Percentiles rank a stretch among this genome's conserved stretches.
phyloP scores from a whole-genome alignment of 2,797 vertebrate genomes.

The Sternarchorhynchus goeldii region DNA sequence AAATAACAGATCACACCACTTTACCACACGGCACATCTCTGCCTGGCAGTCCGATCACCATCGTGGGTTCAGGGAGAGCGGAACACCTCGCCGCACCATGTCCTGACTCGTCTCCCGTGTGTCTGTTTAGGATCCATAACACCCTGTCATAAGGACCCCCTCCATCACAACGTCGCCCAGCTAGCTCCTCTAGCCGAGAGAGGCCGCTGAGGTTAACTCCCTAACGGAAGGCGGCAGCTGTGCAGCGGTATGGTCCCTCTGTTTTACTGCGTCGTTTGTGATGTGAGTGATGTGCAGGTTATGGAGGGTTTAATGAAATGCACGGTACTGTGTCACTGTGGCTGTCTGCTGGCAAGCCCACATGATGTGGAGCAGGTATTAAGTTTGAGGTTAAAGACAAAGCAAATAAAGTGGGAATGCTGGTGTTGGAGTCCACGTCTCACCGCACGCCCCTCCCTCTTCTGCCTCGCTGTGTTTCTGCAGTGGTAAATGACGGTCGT shows the following conservation, averaged over 20 bases:
- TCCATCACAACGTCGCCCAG: conserved; percentile 22
- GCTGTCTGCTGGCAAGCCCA: conserved; percentile 7
- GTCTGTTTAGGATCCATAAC: conserved; percentile 18
- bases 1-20: background rate
- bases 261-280: conserved; percentile 15
- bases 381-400: conserved; percentile 44
- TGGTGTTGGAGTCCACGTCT: background rate
- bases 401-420: conserved; percentile 31
- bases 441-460: background rate
- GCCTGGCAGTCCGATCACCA: background rate
- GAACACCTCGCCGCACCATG: background rate
- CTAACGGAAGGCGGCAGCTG: conserved; percentile 36
- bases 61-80: background rate
- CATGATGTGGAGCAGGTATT: conserved; percentile 20
- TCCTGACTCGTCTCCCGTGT: too few relatives aligned
- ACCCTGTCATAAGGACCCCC: conserved; percentile 27
- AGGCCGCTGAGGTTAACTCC: conserved; percentile 30
- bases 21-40: background rate
- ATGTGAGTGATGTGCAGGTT: conserved; percentile 39
- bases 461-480: background rate
- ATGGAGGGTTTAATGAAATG: conserved; percentile 35
- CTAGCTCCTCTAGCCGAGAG: background rate
- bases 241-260: background rate
- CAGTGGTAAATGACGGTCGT: conserved; percentile 1
- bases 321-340: conserved; percentile 7